phyloP scores from a whole-genome alignment of 2,797 vertebrate genomes.

The Clarias laeviceps region DNA sequence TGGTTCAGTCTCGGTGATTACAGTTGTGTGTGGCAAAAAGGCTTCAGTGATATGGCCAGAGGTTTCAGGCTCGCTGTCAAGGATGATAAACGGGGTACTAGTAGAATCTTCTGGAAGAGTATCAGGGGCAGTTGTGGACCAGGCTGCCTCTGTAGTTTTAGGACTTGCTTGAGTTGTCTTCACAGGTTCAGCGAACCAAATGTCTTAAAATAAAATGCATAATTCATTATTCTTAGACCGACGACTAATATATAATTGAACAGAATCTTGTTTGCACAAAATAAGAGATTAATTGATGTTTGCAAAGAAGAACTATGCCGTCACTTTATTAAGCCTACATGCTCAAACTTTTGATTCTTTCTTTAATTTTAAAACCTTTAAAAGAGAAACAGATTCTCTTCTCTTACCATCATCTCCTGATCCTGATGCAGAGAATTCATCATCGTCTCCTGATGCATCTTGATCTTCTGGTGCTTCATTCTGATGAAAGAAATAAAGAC shows the following conservation, averaged over 20 bases:
- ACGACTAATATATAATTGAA: not conserved
- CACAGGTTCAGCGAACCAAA: not conserved
- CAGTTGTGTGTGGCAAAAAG: conserved; percentile 1
- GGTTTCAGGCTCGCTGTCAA: not conserved
- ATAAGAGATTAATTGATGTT: not conserved
- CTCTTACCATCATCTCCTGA: conserved; percentile 49
- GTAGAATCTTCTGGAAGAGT: not conserved
- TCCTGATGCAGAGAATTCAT: conserved; percentile 50
- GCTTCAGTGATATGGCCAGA: not conserved
- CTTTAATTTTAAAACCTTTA: not conserved
- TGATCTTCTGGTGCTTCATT: conserved; percentile 46
- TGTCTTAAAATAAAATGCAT: not conserved
- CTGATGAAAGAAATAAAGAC: conserved; percentile 3
- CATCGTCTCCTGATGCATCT: conserved; percentile 51
- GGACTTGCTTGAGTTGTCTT: not conserved
- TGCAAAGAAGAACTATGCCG: not conserved
- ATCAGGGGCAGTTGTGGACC: conserved; percentile 23
- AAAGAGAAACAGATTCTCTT: not conserved
- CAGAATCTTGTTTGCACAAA: not conserved
- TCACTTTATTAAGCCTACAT: not conserved
- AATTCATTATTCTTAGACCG: not conserved
- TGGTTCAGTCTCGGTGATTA: not conserved
- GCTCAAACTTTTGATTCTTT: not conserved
- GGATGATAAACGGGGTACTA: not conserved
- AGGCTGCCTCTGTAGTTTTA: conserved; percentile 18